Percentiles rank a stretch among this genome's conserved stretches.
Conservation (phyloP, 2,888 invertebrate genomes). For the Hypercompe scribonia region DNA sequence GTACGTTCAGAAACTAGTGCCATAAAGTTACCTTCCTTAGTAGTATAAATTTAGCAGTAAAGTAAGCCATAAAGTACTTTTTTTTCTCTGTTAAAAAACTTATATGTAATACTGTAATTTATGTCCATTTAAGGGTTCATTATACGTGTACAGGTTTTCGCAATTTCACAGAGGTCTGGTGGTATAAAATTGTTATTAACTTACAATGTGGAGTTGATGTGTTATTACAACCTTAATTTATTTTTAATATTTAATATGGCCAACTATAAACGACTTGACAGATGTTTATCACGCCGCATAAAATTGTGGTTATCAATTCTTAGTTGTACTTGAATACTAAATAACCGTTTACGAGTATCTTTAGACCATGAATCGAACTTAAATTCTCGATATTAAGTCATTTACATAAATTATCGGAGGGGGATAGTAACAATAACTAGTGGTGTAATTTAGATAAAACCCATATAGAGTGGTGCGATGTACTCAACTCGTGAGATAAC, state of each 20-base stretch:
- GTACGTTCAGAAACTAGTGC: too few species aligned
- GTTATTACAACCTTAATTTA: constrained; percentile 1
- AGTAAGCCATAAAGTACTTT: too few species aligned
- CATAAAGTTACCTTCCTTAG: too few species aligned
- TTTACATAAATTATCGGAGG: neutral
- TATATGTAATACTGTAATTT: neutral
- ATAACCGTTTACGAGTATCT: constrained; percentile 5
- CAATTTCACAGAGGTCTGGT: neutral
- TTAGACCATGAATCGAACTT: constrained; percentile 4
- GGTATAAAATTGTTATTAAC: neutral
- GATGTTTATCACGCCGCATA: constrained; percentile 13
- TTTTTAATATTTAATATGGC: neutral
- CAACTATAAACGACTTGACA: constrained; percentile 1
- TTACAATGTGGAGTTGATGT: constrained; percentile 1
- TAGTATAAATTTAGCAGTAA: too few species aligned
- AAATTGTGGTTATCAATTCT: constrained; percentile 1
- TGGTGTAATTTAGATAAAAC: constrained; percentile 3
- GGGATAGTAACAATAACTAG: neutral
- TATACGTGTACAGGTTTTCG: neutral
- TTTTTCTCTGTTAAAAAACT: neutral
- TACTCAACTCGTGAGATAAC: neutral
- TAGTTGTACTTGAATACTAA: constrained; percentile 5
- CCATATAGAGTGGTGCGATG: neutral
- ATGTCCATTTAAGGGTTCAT: neutral
- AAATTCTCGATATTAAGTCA: constrained; percentile 5